Evolutionary conservation across 2,113 vertebrate genomes (phyloP), one percentile per base, ranked within the genome.

Genomic region (Atrichornis clamosus): DNA sequence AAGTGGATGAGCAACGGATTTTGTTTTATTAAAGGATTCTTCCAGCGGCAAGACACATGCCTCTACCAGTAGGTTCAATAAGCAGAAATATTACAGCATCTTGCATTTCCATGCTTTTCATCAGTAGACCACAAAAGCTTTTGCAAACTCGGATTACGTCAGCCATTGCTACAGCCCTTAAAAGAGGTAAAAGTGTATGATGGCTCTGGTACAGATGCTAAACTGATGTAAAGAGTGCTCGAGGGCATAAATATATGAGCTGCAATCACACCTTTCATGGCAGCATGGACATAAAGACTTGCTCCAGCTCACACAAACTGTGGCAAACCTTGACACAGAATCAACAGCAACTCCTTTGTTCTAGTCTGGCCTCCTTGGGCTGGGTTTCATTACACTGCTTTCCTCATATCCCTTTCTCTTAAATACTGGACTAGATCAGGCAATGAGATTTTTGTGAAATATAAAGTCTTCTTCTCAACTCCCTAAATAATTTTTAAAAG

Each of bases 251-350:
- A 84, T 96, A 93, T 93, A 91, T 91, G 89, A 93, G 93, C 89
- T 94, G 89, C 70, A 82, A 52, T 96, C 93, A 91, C 94, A 96
- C 93, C 89, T 95, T 95, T 94, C 93, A 95, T 84, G 91, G 89
- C 87, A 95, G 84, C 53, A 89, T 17, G 94, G 89, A 89, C 13
- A 2, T 72, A 76, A 87, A 78, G 90, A 19, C 69, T 86, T 81
- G 60, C 49, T 89, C 76, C 92, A 93, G 69, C 68, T 89, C 90
- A 89, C 76, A 88, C n/a, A 72, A 85, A 62, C 79, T 27, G 11
- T 90, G 90, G 92, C 90, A 87, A 90, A 96, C 69, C 68, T 72
- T 84, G 92, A 95, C 86, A 84, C 21, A 16, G 78, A 75, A 92
- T 84, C 96, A 93, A 67, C 90, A 95, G 90, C 83, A 87, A 87